Evolutionary conservation across 2,888 invertebrate species (phyloP).

Genomic region (Monoplex corrugatus): DNA sequence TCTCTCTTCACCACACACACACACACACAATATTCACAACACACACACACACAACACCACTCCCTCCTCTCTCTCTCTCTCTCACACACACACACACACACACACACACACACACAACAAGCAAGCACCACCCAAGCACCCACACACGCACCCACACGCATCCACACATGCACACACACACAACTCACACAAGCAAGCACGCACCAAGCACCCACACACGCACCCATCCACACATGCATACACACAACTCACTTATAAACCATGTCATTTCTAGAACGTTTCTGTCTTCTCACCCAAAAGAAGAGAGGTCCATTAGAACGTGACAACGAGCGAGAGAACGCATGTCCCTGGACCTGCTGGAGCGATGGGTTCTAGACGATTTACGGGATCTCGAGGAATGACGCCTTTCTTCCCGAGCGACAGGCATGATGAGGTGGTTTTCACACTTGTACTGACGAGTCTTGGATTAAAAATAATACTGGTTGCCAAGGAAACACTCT

Average conservation of each 20-base stretch:
- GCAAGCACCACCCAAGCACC: too few relatives aligned
- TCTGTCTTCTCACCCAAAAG: constrained; percentile 31
- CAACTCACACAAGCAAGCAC: too few relatives aligned
- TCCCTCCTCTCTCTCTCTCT: not conserved
- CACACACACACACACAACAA: too few relatives aligned
- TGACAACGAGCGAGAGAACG: constrained; percentile 1
- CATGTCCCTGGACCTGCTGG: not conserved
- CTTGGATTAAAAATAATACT: too few relatives aligned
- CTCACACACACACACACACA: not conserved
- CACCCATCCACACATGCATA: not conserved
- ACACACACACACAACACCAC: too few relatives aligned
- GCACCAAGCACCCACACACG: not conserved
- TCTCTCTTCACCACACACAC: too few relatives aligned
- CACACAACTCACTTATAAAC: not conserved
- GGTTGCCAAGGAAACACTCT: too few relatives aligned
- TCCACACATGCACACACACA: too few relatives aligned
- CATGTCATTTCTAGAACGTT: too few relatives aligned
- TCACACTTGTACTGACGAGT: too few relatives aligned
- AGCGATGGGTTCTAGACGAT: not conserved
- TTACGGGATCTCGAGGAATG: not conserved
- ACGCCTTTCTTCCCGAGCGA: not conserved
- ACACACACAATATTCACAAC: too few relatives aligned
- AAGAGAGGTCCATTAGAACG: not conserved
- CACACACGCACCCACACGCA: too few relatives aligned
- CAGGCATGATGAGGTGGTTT: not conserved